Conservation (phyloP, 2,113 vertebrate genomes). For the Montifringilla adamsi region DNA sequence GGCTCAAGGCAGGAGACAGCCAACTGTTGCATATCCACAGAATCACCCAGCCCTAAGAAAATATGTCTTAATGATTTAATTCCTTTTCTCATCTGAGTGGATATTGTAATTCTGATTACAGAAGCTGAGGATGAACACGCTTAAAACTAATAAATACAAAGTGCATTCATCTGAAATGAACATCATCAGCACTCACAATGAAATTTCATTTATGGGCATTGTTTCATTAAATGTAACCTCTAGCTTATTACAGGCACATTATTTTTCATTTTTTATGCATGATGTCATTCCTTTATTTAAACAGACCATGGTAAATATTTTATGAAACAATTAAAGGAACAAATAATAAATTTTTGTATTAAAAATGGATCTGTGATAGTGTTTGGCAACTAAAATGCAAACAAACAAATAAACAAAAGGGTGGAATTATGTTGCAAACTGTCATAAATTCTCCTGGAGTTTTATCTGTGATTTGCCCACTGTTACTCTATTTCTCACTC, state of each 20-base stretch:
- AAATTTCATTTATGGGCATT: slow-evolving; percentile 67
- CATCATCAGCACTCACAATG: slow-evolving; percentile 45
- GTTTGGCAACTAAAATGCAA: slow-evolving; percentile 30
- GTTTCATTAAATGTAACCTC: slow-evolving; percentile 68
- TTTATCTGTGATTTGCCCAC: slow-evolving; percentile 8
- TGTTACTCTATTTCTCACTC: slow-evolving; percentile 4
- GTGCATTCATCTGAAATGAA: slow-evolving; percentile 59
- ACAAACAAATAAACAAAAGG: slow-evolving; percentile 33
- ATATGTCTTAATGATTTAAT: slow-evolving; percentile 67
- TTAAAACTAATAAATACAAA: slow-evolving; percentile 67
- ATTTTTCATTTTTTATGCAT: slow-evolving; percentile 67
- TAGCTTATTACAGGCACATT: slow-evolving; percentile 54
- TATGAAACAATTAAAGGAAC: slow-evolving; percentile 52
- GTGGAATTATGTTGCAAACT: slow-evolving; percentile 44
- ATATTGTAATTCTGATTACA: slow-evolving; percentile 66
- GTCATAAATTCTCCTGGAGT: slow-evolving; percentile 43
- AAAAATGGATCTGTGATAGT: slow-evolving; percentile 29
- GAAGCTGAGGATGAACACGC: slow-evolving; percentile 42
- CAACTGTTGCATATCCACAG: slow-evolving; percentile 41
- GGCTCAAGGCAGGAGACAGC: not conserved
- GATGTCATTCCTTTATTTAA: slow-evolving; percentile 59
- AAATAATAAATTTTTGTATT: slow-evolving; percentile 54
- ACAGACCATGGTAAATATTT: slow-evolving; percentile 58
- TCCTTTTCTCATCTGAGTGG: slow-evolving; percentile 67
- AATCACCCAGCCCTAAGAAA: slow-evolving; percentile 55